Evolutionary conservation across 2,888 invertebrate genomes (phyloP), one percentile per base, ranked within the genome.

Genomic region (Acleris laterana): DNA sequence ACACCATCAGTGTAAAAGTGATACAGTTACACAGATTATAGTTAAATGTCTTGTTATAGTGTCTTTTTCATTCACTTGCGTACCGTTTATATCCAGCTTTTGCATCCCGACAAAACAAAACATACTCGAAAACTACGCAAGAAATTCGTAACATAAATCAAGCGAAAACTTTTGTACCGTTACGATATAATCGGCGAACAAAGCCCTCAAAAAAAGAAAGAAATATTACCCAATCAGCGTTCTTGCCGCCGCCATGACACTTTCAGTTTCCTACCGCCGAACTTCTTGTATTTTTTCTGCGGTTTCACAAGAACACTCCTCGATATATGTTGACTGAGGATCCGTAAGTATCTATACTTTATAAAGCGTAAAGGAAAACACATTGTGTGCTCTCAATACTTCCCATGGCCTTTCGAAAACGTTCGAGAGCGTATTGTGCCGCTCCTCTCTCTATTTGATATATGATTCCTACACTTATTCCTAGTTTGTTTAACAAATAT

Each of bases 281-380:
- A 87, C 69, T 81, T 86, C 75, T 78, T 86, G 71, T 90, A 90
- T 64, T 88, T 88, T 69, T 79, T 84, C 69, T 77, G 78, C 44
- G 78, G 75, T 60, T 77, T 72, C 61, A 73, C 70, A 64, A 32
- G 32, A 32, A 75, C 73, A 69, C 74, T 85, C 74, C 79, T 82
- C 67, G 82, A 75, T 62, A 85, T 51, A 46, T 82, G 69, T 19
- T 81, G 79, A 69, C 82, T 76, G 68, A 89, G 68, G 74, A 87
- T 59, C 72, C 79, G 82, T 71, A 88, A 73, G 70, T 81, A 81
- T 64, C 72, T 68, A 69, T 77, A 77, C 72, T 75, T 80, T 62
- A 80, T 63, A 71, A 16, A 51, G 42, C 50, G 72, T 72, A 83
- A 77, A 73, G 86, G 82, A 76, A 90, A 80, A 81, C 90, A 91